Percentiles rank a stretch among this genome's conserved stretches.
Conservation (phyloP, 2,797 vertebrate species). For the Nyctalus aviator region DNA sequence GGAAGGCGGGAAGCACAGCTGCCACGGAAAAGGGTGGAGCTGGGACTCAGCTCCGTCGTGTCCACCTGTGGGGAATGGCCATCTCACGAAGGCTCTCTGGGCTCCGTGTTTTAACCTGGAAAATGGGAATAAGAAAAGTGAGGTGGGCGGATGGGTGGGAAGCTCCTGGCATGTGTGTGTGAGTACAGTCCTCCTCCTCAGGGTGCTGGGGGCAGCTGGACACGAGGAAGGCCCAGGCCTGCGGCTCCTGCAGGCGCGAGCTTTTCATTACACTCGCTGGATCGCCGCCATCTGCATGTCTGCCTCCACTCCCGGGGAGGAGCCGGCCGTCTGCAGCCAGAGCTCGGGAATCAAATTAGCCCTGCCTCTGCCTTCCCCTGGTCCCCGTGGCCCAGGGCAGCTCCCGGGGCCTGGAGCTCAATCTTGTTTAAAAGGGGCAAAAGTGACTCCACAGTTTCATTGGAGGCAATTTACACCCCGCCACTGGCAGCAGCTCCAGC, state of each 20-base stretch:
- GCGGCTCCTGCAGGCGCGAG: constrained; percentile 53
- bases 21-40: background rate
- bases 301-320: constrained; percentile 84
- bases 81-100: background rate
- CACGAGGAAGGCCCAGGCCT: background rate
- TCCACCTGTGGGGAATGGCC: background rate
- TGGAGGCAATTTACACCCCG: constrained; percentile 83
- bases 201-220: background rate
- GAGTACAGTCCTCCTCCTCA: background rate
- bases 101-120: background rate
- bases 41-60: background rate
- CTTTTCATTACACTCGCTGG: constrained; percentile 87
- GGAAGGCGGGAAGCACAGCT: constrained; percentile 18
- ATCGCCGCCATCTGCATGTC: constrained; percentile 80
- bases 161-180: background rate
- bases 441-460: constrained; percentile 86
- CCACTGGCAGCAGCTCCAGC: constrained; percentile 67
- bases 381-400: constrained; percentile 85
- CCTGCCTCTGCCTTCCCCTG: constrained; percentile 83
- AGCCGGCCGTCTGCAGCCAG: constrained; percentile 83
- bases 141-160: accelerated
- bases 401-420: constrained; percentile 85
- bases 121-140: background rate
- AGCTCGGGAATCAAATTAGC: constrained; percentile 89
- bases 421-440: constrained; percentile 84